Conservation (phyloP, 2,888 invertebrate species). For the Trissolcus brochymenae region DNA sequence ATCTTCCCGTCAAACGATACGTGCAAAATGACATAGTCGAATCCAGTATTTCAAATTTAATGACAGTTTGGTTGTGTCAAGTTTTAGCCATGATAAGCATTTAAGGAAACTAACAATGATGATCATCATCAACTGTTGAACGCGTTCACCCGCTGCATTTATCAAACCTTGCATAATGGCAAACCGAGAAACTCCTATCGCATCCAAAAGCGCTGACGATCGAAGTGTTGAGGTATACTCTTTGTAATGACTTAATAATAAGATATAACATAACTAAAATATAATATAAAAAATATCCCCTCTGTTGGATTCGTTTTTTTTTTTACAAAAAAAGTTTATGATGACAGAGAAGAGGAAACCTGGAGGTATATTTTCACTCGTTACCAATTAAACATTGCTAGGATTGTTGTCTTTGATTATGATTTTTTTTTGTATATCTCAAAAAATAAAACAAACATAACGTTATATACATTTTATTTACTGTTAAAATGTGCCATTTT, state of each 20-base stretch:
- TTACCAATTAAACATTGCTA: too few species aligned
- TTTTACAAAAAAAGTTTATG: too few species aligned
- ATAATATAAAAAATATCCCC: too few species aligned
- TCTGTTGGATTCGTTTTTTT: too few species aligned
- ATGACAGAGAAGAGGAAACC: too few species aligned
- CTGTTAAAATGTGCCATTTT: too few species aligned
- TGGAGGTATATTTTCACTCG: too few species aligned
- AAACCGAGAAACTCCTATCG: constrained; percentile 68
- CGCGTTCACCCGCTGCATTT: constrained; percentile 4
- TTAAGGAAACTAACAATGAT: constrained; percentile 10
- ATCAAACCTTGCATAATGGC: constrained; percentile 67
- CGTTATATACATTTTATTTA: too few species aligned
- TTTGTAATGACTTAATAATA: neutral
- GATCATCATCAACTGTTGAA: constrained; percentile 16
- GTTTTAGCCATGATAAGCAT: constrained; percentile 3
- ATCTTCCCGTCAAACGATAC: constrained; percentile 4
- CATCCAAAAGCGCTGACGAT: constrained; percentile 73
- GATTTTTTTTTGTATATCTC: too few species aligned
- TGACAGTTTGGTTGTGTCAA: constrained; percentile 18
- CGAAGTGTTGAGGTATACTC: constrained; percentile 76
- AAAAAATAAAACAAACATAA: neutral
- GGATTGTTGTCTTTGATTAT: too few species aligned
- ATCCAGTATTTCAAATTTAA: constrained; percentile 46
- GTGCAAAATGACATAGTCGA: constrained; percentile 43
- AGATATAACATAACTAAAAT: too few species aligned